Base-by-base conservation (phyloP, 2,113 vertebrate species). In the Pangasianodon hypophthalmus region DNA sequence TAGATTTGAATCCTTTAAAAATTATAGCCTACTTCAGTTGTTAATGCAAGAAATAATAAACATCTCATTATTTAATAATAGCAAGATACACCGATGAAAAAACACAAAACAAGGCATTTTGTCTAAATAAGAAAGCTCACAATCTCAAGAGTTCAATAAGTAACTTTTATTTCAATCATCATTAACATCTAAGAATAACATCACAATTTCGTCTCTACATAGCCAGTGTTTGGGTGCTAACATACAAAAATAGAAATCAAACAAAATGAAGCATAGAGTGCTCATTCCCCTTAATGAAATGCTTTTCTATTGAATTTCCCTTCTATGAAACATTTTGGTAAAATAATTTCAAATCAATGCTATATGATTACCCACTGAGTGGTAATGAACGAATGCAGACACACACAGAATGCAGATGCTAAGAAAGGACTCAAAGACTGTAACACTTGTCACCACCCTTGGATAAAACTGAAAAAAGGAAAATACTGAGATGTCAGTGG, bases 201-300 rank as follows among this genome's bases (percentile, higher is more conserved):
- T 92, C 91, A 93, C 73, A 93, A 87, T 89, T 89, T 91, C 80
- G 86, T 92, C 92, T 95, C 96, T 97, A 97, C 96, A 97, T 96
- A 90, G 95, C 96, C 97, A 97, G 92, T 94, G 94, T 95, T 95
- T 93, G 92, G 95, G 93, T 96, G 96, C 93, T 95, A 95, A 95
- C 96, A 92, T 96, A 97, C 96, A 97, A 97, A 97, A 97, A 97
- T 97, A 97, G 95, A 96, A 94, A 93, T 93, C 96, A 92, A 91
- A 90, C 71, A 92, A 90, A 37, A 90, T 83, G 86, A 91, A 91
- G 77, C 93, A 95, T 93, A 93, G 94, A 95, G 93, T 94, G 95
- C 96, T 97, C 62, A 93, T 93, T 62, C 84, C 75, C 95, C 95
- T 90, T 87, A 90, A 81, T 86, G 85, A 89, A 90, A 90, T 91